A percentile compares a stretch with the other conserved stretches of the same genome.
Evolutionary conservation across 2,113 vertebrate species (phyloP).

Genomic region (Jaculus jaculus): DNA sequence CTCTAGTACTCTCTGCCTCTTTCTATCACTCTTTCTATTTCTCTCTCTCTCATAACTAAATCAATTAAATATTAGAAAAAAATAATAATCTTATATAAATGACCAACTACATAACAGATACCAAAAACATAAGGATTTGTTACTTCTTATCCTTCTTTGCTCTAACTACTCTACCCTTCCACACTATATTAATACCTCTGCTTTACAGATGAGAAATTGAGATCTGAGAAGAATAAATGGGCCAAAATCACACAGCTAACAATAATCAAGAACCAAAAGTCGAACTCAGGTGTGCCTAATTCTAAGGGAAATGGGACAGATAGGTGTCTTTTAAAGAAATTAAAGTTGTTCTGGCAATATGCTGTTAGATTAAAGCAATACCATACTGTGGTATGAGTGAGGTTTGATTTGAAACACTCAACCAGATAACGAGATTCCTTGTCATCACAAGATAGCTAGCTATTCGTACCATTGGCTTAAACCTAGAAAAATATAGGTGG

Average conservation of each 20-base stretch:
- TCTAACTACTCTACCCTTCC: neutral
- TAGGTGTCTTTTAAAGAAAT: neutral
- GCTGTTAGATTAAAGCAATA: neutral
- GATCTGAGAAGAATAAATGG: neutral
- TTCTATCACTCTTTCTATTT: too few relatives aligned
- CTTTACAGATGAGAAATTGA: neutral
- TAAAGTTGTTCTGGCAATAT: neutral
- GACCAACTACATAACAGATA: neutral
- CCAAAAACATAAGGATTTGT: neutral
- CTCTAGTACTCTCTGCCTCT: too few relatives aligned
- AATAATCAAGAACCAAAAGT: neutral
- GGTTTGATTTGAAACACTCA: constrained; percentile 18
- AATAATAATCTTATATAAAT: neutral
- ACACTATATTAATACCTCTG: neutral
- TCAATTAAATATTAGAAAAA: neutral
- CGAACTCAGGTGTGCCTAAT: constrained; percentile 6
- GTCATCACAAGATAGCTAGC: neutral
- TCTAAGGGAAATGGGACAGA: neutral
- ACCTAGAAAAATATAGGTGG: neutral
- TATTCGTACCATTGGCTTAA: neutral
- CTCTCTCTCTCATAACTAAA: too few relatives aligned
- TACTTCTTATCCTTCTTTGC: constrained; percentile 9
- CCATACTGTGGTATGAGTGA: neutral
- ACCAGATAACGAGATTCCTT: neutral
- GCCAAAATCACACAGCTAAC: neutral